phyloP scores from a whole-genome alignment of 2,888 invertebrate genomes.

The Steromphala cineraria region DNA sequence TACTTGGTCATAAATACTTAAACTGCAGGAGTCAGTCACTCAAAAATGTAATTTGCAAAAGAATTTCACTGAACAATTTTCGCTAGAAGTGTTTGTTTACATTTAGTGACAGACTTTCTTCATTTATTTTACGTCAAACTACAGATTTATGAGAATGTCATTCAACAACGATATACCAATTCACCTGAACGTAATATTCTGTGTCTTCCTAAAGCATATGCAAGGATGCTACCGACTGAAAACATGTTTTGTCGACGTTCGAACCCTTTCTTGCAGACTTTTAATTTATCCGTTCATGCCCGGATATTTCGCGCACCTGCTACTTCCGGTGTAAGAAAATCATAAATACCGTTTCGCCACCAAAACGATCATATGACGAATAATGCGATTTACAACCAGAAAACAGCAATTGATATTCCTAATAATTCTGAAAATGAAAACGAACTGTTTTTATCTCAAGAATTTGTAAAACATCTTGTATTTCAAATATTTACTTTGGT shows the following conservation, averaged over 20 bases:
- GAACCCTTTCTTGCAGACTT: not conserved
- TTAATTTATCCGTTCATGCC: not conserved
- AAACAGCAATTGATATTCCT: no score
- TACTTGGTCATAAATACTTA: no score
- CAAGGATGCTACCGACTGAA: not conserved
- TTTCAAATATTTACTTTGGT: no score
- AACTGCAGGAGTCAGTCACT: no score
- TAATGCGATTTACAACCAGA: no score
- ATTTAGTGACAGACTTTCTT: not conserved
- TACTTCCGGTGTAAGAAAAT: not conserved
- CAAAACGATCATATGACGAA: not conserved
- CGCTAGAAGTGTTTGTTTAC: no score
- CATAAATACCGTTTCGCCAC: not conserved
- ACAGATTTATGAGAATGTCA: not conserved
- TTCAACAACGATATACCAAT: not conserved
- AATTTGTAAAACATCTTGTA: no score
- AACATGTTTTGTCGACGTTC: not conserved
- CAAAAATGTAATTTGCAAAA: no score
- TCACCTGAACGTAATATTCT: slow-evolving; percentile 6
- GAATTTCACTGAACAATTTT: no score
- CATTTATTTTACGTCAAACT: not conserved
- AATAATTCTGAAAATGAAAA: no score
- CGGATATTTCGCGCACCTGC: not conserved
- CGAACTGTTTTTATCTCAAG: no score
- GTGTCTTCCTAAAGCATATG: not conserved